These are phyloP conservation scores for Danaus chrysippus DNA, from an alignment of 2,888 invertebrate species.

Conservation along the genomic window DNA sequence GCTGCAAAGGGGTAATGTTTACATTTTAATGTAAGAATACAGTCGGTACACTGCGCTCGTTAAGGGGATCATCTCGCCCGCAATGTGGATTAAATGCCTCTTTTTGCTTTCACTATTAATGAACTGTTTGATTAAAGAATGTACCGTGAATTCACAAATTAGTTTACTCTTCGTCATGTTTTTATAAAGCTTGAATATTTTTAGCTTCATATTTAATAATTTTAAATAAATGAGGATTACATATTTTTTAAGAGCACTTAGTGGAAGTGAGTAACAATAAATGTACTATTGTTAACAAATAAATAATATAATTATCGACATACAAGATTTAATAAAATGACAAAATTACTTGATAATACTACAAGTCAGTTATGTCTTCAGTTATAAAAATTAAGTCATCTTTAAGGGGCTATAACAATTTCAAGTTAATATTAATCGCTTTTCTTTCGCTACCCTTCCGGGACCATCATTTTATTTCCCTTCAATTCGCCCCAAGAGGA, in stretches of 20 bases:
- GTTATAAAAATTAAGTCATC: conserved; percentile 33
- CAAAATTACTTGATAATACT: background rate
- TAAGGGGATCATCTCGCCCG: conserved; percentile 63
- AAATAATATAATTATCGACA: too few species aligned
- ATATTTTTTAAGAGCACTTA: too few species aligned
- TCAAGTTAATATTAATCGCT: conserved; percentile 78
- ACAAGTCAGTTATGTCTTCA: background rate
- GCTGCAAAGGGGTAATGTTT: conserved; percentile 66
- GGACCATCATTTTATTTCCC: conserved; percentile 73
- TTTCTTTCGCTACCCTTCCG: conserved; percentile 75
- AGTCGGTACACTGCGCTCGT: conserved; percentile 52
- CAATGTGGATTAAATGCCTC: conserved; percentile 48
- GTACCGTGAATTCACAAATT: conserved; percentile 6
- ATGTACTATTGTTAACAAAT: too few species aligned
- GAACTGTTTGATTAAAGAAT: conserved; percentile 51
- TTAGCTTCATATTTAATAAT: background rate
- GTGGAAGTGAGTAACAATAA: too few species aligned
- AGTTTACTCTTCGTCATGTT: background rate
- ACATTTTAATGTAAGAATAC: conserved; percentile 75
- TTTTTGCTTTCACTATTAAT: conserved; percentile 62
- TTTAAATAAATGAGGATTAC: background rate
- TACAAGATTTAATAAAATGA: too few species aligned
- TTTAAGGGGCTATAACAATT: conserved; percentile 72
- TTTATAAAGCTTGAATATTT: background rate
- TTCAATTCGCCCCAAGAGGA: conserved; percentile 69